Evolutionary conservation across 2,797 vertebrate species (phyloP), one percentile per base, ranked within the genome.

Genomic region (Gymnocypris eckloni): DNA sequence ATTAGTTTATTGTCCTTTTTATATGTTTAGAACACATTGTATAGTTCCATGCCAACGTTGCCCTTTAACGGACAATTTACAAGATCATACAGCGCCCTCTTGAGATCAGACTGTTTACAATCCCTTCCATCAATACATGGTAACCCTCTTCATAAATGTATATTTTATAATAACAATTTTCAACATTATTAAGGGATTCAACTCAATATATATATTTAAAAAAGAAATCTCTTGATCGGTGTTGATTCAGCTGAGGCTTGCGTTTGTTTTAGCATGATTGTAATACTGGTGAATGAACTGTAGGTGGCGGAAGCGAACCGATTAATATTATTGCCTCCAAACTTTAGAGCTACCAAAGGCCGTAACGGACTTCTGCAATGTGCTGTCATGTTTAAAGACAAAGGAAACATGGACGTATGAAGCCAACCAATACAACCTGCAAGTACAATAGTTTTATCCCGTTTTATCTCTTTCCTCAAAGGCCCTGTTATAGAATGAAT

Each of bases 271-370:
- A 39, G 20, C 6, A 56, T 67, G 4, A 13, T 13, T 82, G 72
- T 54, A 78, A 20, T 61, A 61, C 25, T 77, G 67, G 6, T 20
- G 39, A 81, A 22, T 72, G 3, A 69, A 56, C 86, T n/a, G 79
- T 79, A 90, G 89, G 70, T 87, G 89, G 83, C 81, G 25, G 18
- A 20, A 73, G 43, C 8, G 37, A 76, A 16, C 71, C 50, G 13
- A 13, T 81, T 37, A 7, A 75, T 45, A 13, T 77, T 28, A 15
- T 25, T 50, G 5, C 10, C 11, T 78, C 52, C 22, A 41, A 28
- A 79, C 39, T 12, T 61, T 10, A 43, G 33, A 41, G 76, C 22
- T 37, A 18, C 28, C 28, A n/a, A 41, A 41, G 10, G 12, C 69
- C 41, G 2, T 50, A n/a, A 12, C 3, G 37, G 11, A 50, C 56